phyloP scores from a whole-genome alignment of 64 coral and sea anemone species.

The Stichodactyla mertensii region DNA sequence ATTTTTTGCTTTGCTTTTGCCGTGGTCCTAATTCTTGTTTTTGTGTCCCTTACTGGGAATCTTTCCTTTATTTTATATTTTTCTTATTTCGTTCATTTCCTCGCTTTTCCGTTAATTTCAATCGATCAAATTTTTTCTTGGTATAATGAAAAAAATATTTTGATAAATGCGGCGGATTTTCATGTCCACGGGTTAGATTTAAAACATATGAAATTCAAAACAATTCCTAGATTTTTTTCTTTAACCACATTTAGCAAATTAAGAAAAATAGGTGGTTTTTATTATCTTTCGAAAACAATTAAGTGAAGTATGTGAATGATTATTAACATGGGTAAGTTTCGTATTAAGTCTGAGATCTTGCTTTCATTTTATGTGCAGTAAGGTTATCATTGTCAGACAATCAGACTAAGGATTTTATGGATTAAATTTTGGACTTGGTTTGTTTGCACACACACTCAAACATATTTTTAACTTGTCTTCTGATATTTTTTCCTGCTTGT shows the following conservation, averaged over 20 bases:
- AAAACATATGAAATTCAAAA: background rate
- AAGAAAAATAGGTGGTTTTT: background rate
- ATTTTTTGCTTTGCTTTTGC: background rate
- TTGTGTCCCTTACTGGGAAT: background rate
- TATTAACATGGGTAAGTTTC: background rate
- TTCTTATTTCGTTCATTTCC: background rate
- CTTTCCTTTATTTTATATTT: background rate
- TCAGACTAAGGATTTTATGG: constrained; percentile 7
- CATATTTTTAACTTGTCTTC: no score
- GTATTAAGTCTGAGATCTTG: background rate
- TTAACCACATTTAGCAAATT: background rate
- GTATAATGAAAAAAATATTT: background rate
- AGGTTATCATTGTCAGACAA: background rate
- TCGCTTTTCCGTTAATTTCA: background rate
- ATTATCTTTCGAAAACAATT: constrained; percentile 13
- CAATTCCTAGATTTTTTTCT: background rate
- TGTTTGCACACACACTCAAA: background rate
- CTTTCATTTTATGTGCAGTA: background rate
- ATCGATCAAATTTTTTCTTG: background rate
- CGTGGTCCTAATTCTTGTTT: background rate
- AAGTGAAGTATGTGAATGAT: background rate
- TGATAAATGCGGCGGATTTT: background rate
- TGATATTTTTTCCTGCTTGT: no score
- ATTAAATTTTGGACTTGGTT: background rate
- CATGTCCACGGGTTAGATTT: no score